phyloP scores from a whole-genome alignment of 2,113 vertebrate species.

The Clupea harengus region DNA sequence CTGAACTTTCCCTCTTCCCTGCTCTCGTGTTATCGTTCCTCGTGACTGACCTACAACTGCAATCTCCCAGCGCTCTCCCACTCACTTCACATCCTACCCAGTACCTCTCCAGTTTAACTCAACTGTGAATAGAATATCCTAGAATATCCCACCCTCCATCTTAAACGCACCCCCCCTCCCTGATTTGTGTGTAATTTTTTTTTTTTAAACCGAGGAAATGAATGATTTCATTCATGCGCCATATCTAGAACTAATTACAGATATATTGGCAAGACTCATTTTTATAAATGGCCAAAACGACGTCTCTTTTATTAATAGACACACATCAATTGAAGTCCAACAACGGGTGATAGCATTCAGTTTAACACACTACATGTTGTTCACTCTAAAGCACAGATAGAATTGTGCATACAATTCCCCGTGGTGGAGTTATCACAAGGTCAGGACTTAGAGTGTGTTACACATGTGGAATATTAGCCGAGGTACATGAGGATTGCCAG shows the following conservation, averaged over 20 bases:
- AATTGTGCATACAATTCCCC: conserved; percentile 37
- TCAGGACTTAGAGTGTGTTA: conserved; percentile 8
- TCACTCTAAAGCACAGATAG: conserved; percentile 29
- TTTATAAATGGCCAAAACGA: conserved; percentile 5
- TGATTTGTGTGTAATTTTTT: conserved; percentile 26
- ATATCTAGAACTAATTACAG: conserved; percentile 32
- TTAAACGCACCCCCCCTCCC: conserved; percentile 38
- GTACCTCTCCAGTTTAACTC: neutral
- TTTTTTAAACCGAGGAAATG: neutral
- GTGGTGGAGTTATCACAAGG: conserved; percentile 33
- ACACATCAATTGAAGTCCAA: conserved; percentile 31
- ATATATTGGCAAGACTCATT: neutral
- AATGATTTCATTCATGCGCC: neutral
- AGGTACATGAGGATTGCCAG: conserved; percentile 34
- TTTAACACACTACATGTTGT: conserved; percentile 20
- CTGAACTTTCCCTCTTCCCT: conserved; percentile 43
- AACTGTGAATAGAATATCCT: neutral
- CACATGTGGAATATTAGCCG: conserved; percentile 33
- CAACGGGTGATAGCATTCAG: conserved; percentile 22
- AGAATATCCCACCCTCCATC: conserved; percentile 40
- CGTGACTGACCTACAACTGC: neutral
- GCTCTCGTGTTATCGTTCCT: neutral
- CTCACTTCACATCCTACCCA: neutral
- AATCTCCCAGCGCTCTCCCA: neutral
- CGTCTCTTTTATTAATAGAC: conserved; percentile 16